Evolutionary conservation across 2,888 invertebrate genomes (phyloP), one percentile per base, ranked within the genome.

Genomic region (Frankliniella intonsa): DNA sequence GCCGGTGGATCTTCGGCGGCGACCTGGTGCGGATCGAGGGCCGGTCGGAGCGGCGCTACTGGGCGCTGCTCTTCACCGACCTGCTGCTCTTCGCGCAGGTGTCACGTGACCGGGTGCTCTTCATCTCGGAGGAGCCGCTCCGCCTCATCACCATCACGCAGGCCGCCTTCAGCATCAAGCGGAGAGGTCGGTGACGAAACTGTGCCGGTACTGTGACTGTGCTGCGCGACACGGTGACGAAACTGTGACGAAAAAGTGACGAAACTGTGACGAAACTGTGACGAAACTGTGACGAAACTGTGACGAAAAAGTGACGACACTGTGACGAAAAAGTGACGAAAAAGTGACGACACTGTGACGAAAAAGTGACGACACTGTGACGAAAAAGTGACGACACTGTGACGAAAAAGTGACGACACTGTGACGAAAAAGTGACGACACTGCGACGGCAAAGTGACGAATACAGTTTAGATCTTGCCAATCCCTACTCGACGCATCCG

Each of bases 1-100:
- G 96, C 81, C 95, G 95, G 88, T 96, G 96, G 96, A 94, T 96
- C 83, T 96, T 96, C 85, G 96, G 95, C 9, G 95, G 96, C 0
- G 95, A 96, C 85, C 88, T 96, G 50, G 93, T 94, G 17, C 91
- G 95, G 84, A 94, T 95, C 1, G 96, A 96, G 88, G 95, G 95
- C 0, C 90, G 95, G 80, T 92, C 94, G 2, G 91, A 95, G 50
- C 91, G 95, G 83, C 94, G 95, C 0, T 95, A 94, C 87, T 96
- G 96, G 96, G 94, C 95, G 0, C 89, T 96, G 83, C 90, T 96
- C 80, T 94, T 96, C 87, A 94, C 93, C 85, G 96, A 96, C 87
- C 91, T 96, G 80, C 90, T 96, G 17, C 91, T 96, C 9, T 95
- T 96, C 86, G 94, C 95, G 80, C 94, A 95, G 85, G 95, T 95